These are phyloP conservation scores for Procambarus clarkii DNA, from an alignment of 1,140 invertebrate species.

Conservation along the genomic window DNA sequence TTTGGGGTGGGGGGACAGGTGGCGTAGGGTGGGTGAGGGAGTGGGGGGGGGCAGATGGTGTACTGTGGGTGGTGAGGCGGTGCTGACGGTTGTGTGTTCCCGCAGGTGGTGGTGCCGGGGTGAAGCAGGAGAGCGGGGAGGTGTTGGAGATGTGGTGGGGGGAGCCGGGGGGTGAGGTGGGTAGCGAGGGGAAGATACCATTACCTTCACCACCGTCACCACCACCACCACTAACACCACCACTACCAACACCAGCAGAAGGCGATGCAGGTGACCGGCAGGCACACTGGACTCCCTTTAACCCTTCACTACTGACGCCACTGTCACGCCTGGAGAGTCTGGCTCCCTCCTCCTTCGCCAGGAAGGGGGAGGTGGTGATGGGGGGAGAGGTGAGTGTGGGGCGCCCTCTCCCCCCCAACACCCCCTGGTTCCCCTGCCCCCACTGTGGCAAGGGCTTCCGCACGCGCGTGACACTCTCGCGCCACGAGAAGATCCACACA, in stretches of 20 bases:
- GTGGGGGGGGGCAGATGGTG: background rate
- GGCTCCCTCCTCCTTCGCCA: constrained; percentile 34
- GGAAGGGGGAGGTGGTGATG: constrained; percentile 10
- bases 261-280: background rate
- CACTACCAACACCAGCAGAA: constrained; percentile 4
- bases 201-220: constrained; percentile 33
- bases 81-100: constrained; percentile 15
- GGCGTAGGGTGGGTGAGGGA: background rate
- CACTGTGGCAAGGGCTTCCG: constrained; percentile 59
- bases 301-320: constrained; percentile 42
- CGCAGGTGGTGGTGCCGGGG: constrained; percentile 45
- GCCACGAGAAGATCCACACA: constrained; percentile 65
- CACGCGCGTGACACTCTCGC: constrained; percentile 57
- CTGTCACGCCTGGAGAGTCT: constrained; percentile 47
- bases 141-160: too few species aligned
- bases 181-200: constrained; percentile 4
- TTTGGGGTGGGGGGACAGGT: background rate
- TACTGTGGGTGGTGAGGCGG: constrained; percentile 36
- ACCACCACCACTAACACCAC: constrained; percentile 17
- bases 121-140: constrained; percentile 59
- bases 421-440: constrained; percentile 56
- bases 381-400: background rate
- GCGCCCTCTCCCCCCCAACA: background rate
- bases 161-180: constrained; percentile 41
- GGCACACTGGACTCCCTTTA: background rate